Percentiles rank a stretch among this genome's conserved stretches.
phyloP scores from a whole-genome alignment of 2,888 invertebrate species.

The Drymonia ruficornis region DNA sequence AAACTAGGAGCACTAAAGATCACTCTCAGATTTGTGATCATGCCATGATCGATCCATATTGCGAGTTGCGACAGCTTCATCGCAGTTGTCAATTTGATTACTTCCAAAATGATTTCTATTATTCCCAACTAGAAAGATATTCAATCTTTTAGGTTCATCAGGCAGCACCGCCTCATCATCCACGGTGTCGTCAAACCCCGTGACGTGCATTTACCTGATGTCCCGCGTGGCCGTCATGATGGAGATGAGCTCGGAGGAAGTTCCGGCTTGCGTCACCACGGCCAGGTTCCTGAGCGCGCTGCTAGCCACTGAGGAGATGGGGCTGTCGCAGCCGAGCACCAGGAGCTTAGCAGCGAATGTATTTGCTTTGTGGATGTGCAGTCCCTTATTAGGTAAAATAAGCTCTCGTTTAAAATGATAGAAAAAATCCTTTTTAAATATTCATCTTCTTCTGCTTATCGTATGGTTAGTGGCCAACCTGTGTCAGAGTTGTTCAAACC shows the following conservation, averaged over 20 bases:
- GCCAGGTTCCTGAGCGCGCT: slow-evolving; percentile 71
- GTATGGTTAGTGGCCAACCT: too few relatives aligned
- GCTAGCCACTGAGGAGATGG: slow-evolving; percentile 87
- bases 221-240: slow-evolving; percentile 92
- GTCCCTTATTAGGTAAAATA: slow-evolving; percentile 90
- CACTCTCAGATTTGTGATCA: too few relatives aligned
- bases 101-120: too few relatives aligned
- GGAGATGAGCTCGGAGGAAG: slow-evolving; percentile 87
- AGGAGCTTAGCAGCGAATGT: slow-evolving; percentile 91
- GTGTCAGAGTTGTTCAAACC: too few relatives aligned
- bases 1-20: too few relatives aligned
- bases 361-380: slow-evolving; percentile 97
- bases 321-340: slow-evolving; percentile 89
- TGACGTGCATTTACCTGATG: slow-evolving; percentile 92
- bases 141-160: slow-evolving; percentile 60
- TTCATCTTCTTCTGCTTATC: too few relatives aligned
- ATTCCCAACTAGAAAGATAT: too few relatives aligned
- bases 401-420: too few relatives aligned
- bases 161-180: slow-evolving; percentile 78
- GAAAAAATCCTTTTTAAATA: too few relatives aligned
- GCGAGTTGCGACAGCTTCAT: too few relatives aligned
- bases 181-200: slow-evolving; percentile 80
- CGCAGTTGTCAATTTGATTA: too few relatives aligned
- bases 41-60: too few relatives aligned
- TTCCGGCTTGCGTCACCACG: slow-evolving; percentile 68